phyloP scores from a whole-genome alignment of 2,113 vertebrate species.

The Eonycteris spelaea region DNA sequence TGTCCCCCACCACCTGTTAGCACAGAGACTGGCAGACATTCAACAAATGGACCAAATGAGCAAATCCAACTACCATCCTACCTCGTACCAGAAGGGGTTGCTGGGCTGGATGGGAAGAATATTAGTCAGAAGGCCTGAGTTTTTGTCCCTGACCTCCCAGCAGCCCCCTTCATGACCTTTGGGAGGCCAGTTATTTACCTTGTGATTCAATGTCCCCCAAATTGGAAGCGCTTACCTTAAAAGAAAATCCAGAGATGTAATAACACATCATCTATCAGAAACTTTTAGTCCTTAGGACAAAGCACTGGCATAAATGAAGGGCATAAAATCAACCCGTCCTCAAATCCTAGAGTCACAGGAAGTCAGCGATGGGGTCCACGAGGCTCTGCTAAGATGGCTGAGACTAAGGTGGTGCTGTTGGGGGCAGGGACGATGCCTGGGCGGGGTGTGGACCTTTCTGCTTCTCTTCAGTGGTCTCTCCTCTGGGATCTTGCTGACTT shows the following conservation, averaged over 20 bases:
- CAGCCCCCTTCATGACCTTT: not conserved
- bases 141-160: not conserved
- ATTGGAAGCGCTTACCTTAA: not conserved
- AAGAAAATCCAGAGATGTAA: not conserved
- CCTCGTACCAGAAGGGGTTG: not conserved
- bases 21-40: not conserved
- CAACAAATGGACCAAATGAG: not conserved
- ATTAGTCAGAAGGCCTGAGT: not conserved
- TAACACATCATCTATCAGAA: not conserved
- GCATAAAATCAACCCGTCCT: not conserved
- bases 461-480: conserved; percentile 67
- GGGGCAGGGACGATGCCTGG: not conserved
- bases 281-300: not conserved
- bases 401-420: not conserved
- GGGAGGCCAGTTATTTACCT: not conserved
- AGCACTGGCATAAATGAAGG: not conserved
- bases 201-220: not conserved
- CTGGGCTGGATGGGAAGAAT: not conserved
- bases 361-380: fast-evolving
- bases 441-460: conserved; percentile 63
- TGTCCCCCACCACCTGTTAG: not conserved
- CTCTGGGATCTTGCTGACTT: conserved; percentile 79
- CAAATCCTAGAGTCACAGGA: not conserved
- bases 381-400: not conserved
- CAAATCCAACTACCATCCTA: not conserved